Evolutionary conservation across 2,113 vertebrate genomes (phyloP).

Genomic region (Tyto alba): DNA sequence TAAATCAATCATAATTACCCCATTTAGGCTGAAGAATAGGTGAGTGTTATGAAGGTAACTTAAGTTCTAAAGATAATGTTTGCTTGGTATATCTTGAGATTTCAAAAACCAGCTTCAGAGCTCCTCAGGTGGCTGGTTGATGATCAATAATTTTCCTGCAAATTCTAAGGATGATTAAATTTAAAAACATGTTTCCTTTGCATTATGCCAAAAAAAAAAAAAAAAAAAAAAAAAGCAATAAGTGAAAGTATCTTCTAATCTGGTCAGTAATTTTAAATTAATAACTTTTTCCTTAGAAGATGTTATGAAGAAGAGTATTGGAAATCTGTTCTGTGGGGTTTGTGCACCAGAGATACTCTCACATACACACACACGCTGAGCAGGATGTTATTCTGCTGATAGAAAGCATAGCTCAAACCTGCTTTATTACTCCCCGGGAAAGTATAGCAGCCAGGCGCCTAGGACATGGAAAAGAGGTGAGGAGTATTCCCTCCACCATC

Average conservation of each 20-base stretch:
- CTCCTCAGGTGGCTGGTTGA: background rate
- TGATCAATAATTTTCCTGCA: background rate
- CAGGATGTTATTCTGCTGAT: background rate
- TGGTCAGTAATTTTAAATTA: background rate
- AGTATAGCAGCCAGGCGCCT: background rate
- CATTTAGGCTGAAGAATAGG: background rate
- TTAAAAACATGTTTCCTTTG: background rate
- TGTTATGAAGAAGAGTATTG: background rate
- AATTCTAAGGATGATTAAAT: background rate
- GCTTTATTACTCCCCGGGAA: background rate
- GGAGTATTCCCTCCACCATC: background rate
- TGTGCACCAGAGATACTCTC: background rate
- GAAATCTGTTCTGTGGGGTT: background rate
- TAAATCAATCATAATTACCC: constrained; percentile 11
- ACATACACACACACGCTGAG: rapidly evolving
- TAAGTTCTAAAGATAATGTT: background rate
- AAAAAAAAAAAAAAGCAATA: background rate
- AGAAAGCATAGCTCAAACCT: background rate
- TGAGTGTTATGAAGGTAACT: background rate
- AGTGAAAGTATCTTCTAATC: background rate
- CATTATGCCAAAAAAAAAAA: background rate
- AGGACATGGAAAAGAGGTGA: background rate
- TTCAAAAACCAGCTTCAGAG: background rate
- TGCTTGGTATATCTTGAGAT: background rate
- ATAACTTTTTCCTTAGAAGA: background rate